Conservation (phyloP, 2,888 invertebrate genomes). For the Andrena flavipes region DNA sequence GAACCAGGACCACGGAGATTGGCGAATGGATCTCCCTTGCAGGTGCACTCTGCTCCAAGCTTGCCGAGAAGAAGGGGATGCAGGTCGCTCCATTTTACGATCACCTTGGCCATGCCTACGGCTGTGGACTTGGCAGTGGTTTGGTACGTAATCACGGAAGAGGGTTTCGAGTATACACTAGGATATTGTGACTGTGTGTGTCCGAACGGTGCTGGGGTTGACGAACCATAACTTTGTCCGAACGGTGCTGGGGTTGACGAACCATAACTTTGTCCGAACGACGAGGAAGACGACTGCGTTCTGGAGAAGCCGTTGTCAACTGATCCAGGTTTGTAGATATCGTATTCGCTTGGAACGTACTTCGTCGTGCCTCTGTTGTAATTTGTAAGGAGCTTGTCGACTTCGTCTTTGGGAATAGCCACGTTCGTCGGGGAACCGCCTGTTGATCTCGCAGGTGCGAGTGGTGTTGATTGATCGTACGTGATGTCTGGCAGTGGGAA, state of each 20-base stretch:
- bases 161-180: slow-evolving; percentile 63
- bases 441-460: slow-evolving; percentile 22
- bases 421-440: slow-evolving; percentile 67
- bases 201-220: slow-evolving; percentile 22
- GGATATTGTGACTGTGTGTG: slow-evolving; percentile 58
- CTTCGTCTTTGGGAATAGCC: slow-evolving; percentile 65
- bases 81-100: slow-evolving; percentile 90
- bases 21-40: slow-evolving; percentile 84
- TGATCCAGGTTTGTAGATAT: slow-evolving; percentile 54
- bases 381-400: slow-evolving; percentile 69
- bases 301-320: slow-evolving; percentile 32
- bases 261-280: slow-evolving; percentile 28
- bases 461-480: slow-evolving; percentile 58
- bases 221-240: slow-evolving; percentile 30
- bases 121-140: slow-evolving; percentile 67
- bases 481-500: slow-evolving; percentile 63
- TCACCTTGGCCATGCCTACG: slow-evolving; percentile 85
- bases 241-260: slow-evolving; percentile 28
- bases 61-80: slow-evolving; percentile 90
- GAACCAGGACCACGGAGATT: slow-evolving; percentile 77
- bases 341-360: slow-evolving; percentile 73
- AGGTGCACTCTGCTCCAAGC: slow-evolving; percentile 91
- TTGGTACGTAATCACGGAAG: slow-evolving; percentile 67
- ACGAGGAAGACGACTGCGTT: slow-evolving; percentile 45
- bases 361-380: slow-evolving; percentile 76